Percentiles rank a stretch among this genome's conserved stretches.
phyloP scores from a whole-genome alignment of 1,140 invertebrate genomes.

The Listronotus oregonensis region DNA sequence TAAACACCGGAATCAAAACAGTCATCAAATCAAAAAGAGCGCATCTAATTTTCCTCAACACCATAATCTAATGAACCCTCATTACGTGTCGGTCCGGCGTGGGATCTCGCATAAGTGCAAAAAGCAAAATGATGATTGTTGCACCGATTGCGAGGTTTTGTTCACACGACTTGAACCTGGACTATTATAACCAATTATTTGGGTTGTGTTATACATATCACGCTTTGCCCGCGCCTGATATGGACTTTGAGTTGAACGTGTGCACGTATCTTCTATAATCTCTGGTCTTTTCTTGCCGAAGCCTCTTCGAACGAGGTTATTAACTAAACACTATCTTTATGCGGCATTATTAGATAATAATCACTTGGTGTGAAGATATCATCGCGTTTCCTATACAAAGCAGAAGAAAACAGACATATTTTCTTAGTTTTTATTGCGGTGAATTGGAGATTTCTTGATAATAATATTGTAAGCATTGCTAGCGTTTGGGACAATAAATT shows the following conservation, averaged over 20 bases:
- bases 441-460: no score
- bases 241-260: constrained; percentile 44
- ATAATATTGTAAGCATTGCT: no score
- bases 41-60: constrained; percentile 9
- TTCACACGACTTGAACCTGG: constrained; percentile 53
- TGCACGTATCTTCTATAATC: constrained; percentile 46
- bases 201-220: constrained; percentile 54
- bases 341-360: constrained; percentile 32
- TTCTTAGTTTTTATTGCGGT: no score
- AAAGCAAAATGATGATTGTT: constrained; percentile 27
- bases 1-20: no score
- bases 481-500: no score
- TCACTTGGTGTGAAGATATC: constrained; percentile 28
- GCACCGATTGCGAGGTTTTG: constrained; percentile 33
- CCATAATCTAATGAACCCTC: constrained; percentile 15
- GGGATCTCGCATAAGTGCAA: constrained; percentile 18
- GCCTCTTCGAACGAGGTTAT: constrained; percentile 42
- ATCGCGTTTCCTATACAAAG: background rate
- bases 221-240: constrained; percentile 40
- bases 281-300: constrained; percentile 34
- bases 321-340: constrained; percentile 46
- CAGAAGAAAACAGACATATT: background rate
- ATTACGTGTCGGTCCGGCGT: constrained; percentile 17
- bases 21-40: constrained; percentile 1
- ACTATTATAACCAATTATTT: constrained; percentile 55